A percentile compares a stretch with the other conserved stretches of the same genome.
phyloP scores from a whole-genome alignment of 2,888 invertebrate species.

The Epinotia bilunana region DNA sequence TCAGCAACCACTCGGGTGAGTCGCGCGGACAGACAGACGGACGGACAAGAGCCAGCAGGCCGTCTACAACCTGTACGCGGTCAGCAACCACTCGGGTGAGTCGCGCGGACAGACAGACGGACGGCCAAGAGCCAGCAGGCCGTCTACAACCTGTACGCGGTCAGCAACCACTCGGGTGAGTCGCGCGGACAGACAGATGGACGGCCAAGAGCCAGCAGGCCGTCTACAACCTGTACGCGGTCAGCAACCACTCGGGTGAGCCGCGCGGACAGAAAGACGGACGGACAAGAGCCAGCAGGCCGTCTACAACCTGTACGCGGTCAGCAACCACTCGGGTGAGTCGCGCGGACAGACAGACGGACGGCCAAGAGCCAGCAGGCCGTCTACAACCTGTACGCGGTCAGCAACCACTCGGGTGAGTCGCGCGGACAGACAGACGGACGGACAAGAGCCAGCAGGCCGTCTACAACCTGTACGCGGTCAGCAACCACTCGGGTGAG shows the following conservation, averaged over 20 bases:
- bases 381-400: too few relatives aligned
- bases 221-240: conserved; percentile 55
- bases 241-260: background rate
- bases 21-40: background rate
- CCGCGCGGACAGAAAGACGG: background rate
- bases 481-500: conserved; percentile 65
- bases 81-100: conserved; percentile 88
- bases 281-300: background rate
- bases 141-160: conserved; percentile 94
- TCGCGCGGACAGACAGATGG: background rate
- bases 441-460: background rate
- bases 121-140: conserved; percentile 68
- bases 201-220: background rate
- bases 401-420: conserved; percentile 64
- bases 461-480: too few relatives aligned
- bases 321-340: conserved; percentile 65
- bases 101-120: conserved; percentile 33
- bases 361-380: background rate
- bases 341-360: conserved; percentile 12
- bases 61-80: conserved; percentile 84
- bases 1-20: conserved; percentile 65
- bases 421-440: background rate
- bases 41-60: too few relatives aligned
- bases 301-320: too few relatives aligned
- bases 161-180: conserved; percentile 94